Evolutionary conservation across 2,888 invertebrate species (phyloP).

Genomic region (Zele albiditarsus): DNA sequence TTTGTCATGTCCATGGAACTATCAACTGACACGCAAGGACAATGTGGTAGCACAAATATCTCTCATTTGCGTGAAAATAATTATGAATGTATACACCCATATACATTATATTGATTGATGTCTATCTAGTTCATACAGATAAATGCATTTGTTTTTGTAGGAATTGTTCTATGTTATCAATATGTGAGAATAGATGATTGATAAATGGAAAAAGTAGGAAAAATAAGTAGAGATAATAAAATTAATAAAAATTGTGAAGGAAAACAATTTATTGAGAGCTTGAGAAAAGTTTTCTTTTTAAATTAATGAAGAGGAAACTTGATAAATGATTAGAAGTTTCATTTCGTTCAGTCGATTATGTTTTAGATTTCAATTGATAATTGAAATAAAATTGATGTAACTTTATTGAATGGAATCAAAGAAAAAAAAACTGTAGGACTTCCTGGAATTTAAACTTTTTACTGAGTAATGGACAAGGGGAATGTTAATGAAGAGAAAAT

Average conservation of each 20-base stretch:
- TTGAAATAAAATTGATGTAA: too few relatives aligned
- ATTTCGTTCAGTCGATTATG: too few relatives aligned
- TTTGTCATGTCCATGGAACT: conserved; percentile 16
- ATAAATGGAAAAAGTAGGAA: neutral
- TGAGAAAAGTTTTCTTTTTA: too few relatives aligned
- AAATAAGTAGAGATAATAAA: neutral
- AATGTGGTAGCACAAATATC: neutral
- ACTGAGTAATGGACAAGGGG: too few relatives aligned
- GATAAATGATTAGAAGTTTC: too few relatives aligned
- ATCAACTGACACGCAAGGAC: conserved; percentile 23
- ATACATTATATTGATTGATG: conserved; percentile 5
- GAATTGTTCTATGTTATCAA: neutral
- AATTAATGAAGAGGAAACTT: too few relatives aligned
- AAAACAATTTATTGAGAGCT: too few relatives aligned
- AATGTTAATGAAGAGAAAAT: too few relatives aligned
- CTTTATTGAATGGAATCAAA: neutral
- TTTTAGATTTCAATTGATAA: too few relatives aligned
- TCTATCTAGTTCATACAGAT: conserved; percentile 7
- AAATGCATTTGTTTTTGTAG: neutral
- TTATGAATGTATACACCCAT: neutral
- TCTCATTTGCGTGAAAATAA: conserved; percentile 5
- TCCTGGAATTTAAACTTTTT: too few relatives aligned
- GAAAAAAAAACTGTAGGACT: neutral
- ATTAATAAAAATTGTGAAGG: too few relatives aligned
- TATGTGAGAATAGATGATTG: neutral